Conservation (phyloP, 2,888 invertebrate genomes). For the Pseudococcus longispinus region DNA sequence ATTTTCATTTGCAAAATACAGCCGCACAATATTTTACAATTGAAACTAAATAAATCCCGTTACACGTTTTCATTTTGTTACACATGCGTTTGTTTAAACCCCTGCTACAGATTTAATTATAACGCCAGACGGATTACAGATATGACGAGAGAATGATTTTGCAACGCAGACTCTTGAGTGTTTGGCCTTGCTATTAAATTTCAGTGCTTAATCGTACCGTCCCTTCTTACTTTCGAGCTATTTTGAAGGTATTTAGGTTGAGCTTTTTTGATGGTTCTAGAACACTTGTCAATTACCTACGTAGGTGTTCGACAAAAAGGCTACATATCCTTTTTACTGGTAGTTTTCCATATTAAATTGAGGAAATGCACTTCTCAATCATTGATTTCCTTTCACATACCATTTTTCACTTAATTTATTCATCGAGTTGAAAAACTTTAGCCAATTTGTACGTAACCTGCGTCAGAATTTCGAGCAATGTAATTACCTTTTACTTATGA, state of each 20-base stretch:
- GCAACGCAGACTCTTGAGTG: constrained; percentile 24
- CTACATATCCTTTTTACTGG: background rate
- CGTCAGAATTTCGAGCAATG: no score
- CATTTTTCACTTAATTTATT: no score
- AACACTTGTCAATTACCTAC: background rate
- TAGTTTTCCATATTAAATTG: no score
- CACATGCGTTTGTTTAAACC: constrained; percentile 52
- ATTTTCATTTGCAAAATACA: constrained; percentile 40
- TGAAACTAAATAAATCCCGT: constrained; percentile 24
- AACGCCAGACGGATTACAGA: constrained; percentile 46
- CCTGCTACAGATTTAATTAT: constrained; percentile 53
- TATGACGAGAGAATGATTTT: constrained; percentile 27
- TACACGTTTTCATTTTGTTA: constrained; percentile 29
- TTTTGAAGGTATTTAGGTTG: background rate
- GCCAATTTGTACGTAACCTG: no score
- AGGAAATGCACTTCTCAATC: no score
- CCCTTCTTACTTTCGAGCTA: background rate
- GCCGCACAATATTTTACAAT: constrained; percentile 40
- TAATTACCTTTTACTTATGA: no score
- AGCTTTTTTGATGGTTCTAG: background rate
- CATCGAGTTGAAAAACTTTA: no score
- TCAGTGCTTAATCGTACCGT: background rate
- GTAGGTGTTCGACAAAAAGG: background rate
- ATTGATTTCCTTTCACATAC: no score
- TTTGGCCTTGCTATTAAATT: constrained; percentile 32